Evolutionary conservation across 2,797 vertebrate species (phyloP).

Genomic region (Echeneis naucrates): DNA sequence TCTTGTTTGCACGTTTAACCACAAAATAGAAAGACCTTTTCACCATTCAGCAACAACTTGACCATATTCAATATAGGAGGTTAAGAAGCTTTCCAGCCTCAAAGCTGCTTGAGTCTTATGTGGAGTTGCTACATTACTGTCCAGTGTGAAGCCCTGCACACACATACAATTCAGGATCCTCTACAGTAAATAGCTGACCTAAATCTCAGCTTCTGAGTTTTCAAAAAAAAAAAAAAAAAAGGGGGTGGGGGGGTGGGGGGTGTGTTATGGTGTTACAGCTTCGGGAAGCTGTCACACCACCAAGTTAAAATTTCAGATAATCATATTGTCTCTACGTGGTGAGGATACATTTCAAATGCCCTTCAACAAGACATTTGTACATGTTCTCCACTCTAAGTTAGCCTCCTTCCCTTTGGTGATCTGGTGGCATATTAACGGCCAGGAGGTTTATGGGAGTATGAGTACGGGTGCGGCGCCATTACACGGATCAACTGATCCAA

Average conservation of each 20-base stretch:
- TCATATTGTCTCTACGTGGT: not conserved
- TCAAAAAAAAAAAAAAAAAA: too few relatives aligned
- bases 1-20: not conserved
- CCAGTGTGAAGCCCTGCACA: conserved; percentile 53
- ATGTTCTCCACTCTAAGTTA: not conserved
- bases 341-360: conserved; percentile 22
- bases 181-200: conserved; percentile 83
- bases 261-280: too few relatives aligned
- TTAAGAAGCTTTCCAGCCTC: conserved; percentile 61
- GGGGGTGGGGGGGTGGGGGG: conserved; percentile 7
- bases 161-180: conserved; percentile 64
- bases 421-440: conserved; percentile 30
- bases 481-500: conserved; percentile 25
- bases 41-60: conserved; percentile 18
- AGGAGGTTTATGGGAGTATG: conserved; percentile 16
- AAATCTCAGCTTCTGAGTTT: conserved; percentile 78
- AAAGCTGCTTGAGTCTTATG: conserved; percentile 65
- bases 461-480: conserved; percentile 9
- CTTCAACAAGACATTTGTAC: conserved; percentile 4
- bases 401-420: not conserved
- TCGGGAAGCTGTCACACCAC: conserved; percentile 27
- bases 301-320: conserved; percentile 31
- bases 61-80: conserved; percentile 44
- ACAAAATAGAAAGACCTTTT: conserved; percentile 1
- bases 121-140: conserved; percentile 57